Conservation (phyloP, 2,888 invertebrate species). For the Pegoplata infirma region DNA sequence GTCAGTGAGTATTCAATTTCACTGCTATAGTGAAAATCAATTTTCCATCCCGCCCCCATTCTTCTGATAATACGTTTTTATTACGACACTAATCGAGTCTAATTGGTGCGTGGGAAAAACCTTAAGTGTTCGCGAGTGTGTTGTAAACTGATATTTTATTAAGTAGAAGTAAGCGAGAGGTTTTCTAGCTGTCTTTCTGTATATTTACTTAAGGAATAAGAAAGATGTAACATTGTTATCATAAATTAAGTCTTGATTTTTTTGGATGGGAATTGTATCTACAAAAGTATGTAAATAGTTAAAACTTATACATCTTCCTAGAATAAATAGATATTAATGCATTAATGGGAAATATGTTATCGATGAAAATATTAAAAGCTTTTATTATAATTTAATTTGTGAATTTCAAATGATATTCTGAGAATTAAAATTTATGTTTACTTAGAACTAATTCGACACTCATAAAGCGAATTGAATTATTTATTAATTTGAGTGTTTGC, state of each 20-base stretch:
- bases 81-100: slow-evolving; percentile 56
- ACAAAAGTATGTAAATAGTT: not conserved
- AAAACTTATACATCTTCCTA: not conserved
- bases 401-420: slow-evolving; percentile 1
- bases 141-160: slow-evolving; percentile 59
- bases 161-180: slow-evolving; percentile 18
- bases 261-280: too few relatives aligned
- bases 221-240: not conserved
- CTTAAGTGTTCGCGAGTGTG: slow-evolving; percentile 56
- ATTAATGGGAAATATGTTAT: not conserved
- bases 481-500: too few relatives aligned
- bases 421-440: not conserved
- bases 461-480: too few relatives aligned
- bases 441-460: too few relatives aligned
- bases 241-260: not conserved
- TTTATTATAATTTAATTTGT: slow-evolving; percentile 27
- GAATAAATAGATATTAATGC: not conserved
- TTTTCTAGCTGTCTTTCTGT: too few relatives aligned
- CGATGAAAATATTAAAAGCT: slow-evolving; percentile 13
- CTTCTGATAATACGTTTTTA: slow-evolving; percentile 4
- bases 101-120: slow-evolving; percentile 62
- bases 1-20: slow-evolving; percentile 50
- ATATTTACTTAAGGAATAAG: too few relatives aligned
- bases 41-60: slow-evolving; percentile 54
- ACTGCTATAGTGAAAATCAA: slow-evolving; percentile 53